Evolutionary conservation across 2,888 invertebrate species (phyloP).

Genomic region (Cecidostiba fungosa): DNA sequence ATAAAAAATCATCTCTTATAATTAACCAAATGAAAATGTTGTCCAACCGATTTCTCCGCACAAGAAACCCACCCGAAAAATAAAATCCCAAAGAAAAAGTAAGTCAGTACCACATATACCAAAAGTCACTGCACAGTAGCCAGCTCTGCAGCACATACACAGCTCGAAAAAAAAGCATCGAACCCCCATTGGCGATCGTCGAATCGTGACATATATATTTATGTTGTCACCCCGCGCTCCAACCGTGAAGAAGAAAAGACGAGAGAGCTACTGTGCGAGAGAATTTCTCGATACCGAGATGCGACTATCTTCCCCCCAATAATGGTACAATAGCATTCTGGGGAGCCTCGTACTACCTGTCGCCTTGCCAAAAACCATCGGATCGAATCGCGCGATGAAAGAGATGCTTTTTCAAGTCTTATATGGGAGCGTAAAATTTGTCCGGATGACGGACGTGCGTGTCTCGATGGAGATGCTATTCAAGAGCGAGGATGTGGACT

Average conservation of each 20-base stretch:
- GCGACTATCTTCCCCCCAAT: constrained; percentile 75
- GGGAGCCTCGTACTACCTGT: constrained; percentile 69
- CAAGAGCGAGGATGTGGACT: not conserved
- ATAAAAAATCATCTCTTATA: not conserved
- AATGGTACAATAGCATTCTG: constrained; percentile 27
- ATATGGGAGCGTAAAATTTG: constrained; percentile 21
- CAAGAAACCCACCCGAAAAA: not conserved
- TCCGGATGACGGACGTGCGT: constrained; percentile 18
- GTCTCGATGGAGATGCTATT: not conserved
- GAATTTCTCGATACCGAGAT: not conserved
- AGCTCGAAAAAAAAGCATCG: not conserved
- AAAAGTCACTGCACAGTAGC: not conserved
- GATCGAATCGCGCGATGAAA: constrained; percentile 73
- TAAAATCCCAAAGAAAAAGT: not conserved
- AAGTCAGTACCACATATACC: not conserved
- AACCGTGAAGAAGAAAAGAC: constrained; percentile 68
- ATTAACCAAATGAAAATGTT: not conserved
- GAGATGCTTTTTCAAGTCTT: constrained; percentile 40
- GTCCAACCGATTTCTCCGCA: too few species aligned
- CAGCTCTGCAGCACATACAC: not conserved
- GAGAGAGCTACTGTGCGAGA: constrained; percentile 47
- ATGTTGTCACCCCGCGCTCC: constrained; percentile 77
- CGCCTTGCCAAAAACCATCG: constrained; percentile 70
- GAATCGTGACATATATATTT: constrained; percentile 79
- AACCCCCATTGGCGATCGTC: constrained; percentile 74